Conservation (phyloP, 2,888 invertebrate species). For the Orchesellides sinensis region DNA sequence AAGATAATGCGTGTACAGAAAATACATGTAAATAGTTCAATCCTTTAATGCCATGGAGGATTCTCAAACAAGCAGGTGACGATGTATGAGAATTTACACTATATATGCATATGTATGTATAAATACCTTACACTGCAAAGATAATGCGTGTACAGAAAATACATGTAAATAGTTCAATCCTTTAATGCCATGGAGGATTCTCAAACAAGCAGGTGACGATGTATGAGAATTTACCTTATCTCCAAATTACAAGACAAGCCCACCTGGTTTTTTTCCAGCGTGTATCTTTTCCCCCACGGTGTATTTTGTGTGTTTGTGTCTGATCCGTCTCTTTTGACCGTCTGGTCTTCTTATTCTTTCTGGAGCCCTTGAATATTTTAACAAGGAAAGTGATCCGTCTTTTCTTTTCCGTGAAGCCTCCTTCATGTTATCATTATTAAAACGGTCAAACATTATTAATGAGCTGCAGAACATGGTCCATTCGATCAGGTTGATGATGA, state of each 20-base stretch:
- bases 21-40: too few relatives aligned
- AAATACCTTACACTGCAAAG: too few relatives aligned
- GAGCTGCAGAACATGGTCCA: constrained; percentile 26
- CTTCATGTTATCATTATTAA: constrained; percentile 31
- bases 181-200: too few relatives aligned
- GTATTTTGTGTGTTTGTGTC: constrained; percentile 24
- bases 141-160: too few relatives aligned
- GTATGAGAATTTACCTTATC: constrained; percentile 46
- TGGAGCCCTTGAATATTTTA: constrained; percentile 52
- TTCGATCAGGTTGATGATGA: constrained; percentile 12
- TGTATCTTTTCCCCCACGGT: constrained; percentile 43
- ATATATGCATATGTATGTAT: too few relatives aligned
- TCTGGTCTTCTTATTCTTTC: too few relatives aligned
- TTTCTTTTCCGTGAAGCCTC: neutral
- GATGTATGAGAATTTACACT: constrained; percentile 38
- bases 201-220: constrained; percentile 54
- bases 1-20: too few relatives aligned
- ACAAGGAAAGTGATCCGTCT: constrained; percentile 25
- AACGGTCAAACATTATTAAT: constrained; percentile 62
- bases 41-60: too few relatives aligned
- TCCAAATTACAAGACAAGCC: constrained; percentile 63
- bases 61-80: constrained; percentile 51
- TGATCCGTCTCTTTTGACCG: neutral
- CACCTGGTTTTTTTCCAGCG: constrained; percentile 59
- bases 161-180: too few relatives aligned